Conservation (phyloP, 2,797 vertebrate species). For the Tamandua tetradactyla region DNA sequence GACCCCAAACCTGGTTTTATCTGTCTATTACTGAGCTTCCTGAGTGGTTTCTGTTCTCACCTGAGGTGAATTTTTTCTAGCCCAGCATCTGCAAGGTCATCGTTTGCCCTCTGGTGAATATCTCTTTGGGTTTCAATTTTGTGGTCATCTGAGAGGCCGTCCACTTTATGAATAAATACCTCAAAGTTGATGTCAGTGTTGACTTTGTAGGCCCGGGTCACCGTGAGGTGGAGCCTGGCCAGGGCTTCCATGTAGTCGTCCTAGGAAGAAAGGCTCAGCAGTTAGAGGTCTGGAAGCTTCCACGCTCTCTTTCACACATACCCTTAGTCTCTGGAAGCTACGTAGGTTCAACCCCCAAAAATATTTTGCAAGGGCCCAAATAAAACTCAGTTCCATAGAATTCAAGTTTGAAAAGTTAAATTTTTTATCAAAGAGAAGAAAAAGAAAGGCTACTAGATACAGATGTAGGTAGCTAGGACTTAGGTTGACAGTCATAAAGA, state of each 20-base stretch:
- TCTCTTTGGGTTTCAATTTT: conserved; percentile 97
- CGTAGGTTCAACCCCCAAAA: not conserved
- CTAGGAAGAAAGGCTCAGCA: conserved; percentile 82
- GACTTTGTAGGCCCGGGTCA: conserved; percentile 95
- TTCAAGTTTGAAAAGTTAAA: not conserved
- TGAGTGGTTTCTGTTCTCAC: conserved; percentile 87
- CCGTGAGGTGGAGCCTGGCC: conserved; percentile 93
- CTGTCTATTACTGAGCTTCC: conserved; percentile 42
- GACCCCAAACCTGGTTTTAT: not conserved
- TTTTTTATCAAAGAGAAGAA: conserved; percentile 8
- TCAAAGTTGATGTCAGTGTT: conserved; percentile 97
- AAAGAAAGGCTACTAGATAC: not conserved
- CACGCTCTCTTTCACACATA: not conserved
- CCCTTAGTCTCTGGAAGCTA: not conserved
- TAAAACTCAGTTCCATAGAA: not conserved
- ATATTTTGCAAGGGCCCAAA: not conserved
- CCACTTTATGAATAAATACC: conserved; percentile 97
- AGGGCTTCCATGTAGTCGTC: conserved; percentile 96
- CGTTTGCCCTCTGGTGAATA: conserved; percentile 94
- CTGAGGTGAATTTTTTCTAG: conserved; percentile 95
- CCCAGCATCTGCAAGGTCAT: conserved; percentile 93
- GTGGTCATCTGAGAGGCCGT: conserved; percentile 95
- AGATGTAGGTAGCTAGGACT: not conserved
- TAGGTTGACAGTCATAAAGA: not conserved
- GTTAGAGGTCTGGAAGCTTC: not conserved